Conservation (phyloP, 2,888 invertebrate species). For the Disparrhopalites patrizii region DNA sequence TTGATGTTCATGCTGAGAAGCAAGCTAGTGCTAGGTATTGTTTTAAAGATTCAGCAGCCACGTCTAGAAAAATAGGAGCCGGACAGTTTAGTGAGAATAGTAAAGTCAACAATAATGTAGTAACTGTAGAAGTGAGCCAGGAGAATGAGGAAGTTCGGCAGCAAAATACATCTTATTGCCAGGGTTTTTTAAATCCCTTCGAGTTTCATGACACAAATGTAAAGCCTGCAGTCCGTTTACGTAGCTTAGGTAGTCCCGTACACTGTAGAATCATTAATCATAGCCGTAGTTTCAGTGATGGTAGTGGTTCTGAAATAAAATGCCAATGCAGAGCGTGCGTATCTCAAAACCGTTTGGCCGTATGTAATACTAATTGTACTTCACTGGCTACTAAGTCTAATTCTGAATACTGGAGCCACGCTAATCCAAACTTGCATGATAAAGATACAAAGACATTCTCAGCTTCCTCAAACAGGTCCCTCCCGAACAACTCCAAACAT, state of each 20-base stretch:
- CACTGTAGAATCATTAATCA: conserved; percentile 9
- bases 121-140: background rate
- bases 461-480: too few relatives aligned
- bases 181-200: background rate
- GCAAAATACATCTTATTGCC: background rate
- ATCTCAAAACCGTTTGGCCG: background rate
- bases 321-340: conserved; percentile 11
- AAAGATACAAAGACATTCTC: too few relatives aligned
- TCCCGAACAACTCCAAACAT: conserved; percentile 38
- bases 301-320: conserved; percentile 17
- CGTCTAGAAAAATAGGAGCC: too few relatives aligned
- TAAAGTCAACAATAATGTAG: background rate
- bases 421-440: conserved; percentile 29
- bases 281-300: conserved; percentile 25
- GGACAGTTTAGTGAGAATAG: too few relatives aligned
- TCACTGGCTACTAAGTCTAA: background rate
- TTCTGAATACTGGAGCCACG: conserved; percentile 1
- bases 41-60: too few relatives aligned
- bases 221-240: too few relatives aligned
- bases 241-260: too few relatives aligned
- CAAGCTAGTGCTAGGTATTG: too few relatives aligned
- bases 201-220: background rate
- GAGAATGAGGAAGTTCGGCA: background rate
- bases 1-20: too few relatives aligned
- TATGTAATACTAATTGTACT: background rate